Conservation (phyloP, 2,888 invertebrate genomes). For the Oxyteleia sp. region DNA sequence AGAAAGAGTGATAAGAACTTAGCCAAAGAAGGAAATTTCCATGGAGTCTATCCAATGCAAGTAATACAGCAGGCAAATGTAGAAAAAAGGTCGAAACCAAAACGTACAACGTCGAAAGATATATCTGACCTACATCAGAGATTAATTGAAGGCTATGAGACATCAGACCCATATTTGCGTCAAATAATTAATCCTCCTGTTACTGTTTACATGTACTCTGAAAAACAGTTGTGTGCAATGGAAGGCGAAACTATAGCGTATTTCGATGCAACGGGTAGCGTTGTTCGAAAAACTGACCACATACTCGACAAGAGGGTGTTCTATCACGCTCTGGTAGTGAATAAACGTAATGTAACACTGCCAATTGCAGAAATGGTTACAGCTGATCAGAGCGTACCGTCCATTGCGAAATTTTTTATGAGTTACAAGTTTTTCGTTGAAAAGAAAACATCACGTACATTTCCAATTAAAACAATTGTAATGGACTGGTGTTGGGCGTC, state of each 20-base stretch:
- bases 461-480: constrained; percentile 4
- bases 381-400: constrained; percentile 5
- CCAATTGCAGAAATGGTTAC: constrained; percentile 39
- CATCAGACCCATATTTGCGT: constrained; percentile 4
- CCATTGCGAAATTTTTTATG: constrained; percentile 9
- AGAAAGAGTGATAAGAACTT: neutral
- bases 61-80: constrained; percentile 10
- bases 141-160: too few relatives aligned
- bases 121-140: too few relatives aligned
- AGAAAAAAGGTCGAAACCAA: neutral
- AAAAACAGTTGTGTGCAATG: neutral
- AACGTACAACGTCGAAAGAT: neutral
- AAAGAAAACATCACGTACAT: neutral
- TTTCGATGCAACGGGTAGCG: constrained; percentile 18
- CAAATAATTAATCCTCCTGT: constrained; percentile 3
- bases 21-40: neutral
- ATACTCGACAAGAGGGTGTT: neutral
- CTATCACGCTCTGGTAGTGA: constrained; percentile 13
- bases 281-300: neutral
- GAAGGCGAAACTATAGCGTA: constrained; percentile 3
- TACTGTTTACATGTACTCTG: neutral
- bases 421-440: constrained; percentile 6
- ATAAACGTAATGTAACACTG: too few relatives aligned
- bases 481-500: constrained; percentile 35
- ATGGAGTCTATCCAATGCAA: neutral